Evolutionary conservation across 2,113 vertebrate species (phyloP), one percentile per base, ranked within the genome.

Genomic region (Centropus bengalensis): DNA sequence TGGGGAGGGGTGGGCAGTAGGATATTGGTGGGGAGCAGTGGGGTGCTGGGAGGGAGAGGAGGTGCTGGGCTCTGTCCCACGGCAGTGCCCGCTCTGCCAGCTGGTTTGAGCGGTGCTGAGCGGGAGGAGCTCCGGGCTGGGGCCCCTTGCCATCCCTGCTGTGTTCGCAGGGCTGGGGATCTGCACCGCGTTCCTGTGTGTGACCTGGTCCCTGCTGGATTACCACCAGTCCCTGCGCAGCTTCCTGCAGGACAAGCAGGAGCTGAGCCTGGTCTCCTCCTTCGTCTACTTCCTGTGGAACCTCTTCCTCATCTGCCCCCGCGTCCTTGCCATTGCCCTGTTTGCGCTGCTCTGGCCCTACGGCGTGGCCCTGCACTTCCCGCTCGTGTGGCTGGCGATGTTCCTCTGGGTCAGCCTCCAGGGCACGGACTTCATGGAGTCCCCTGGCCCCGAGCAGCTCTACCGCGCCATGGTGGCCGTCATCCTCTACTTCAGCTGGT

Each of bases 401-500:
- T 94, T 98, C 60, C 8, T 98, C 9, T 99, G 99, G 99, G 98
- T 97, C 10, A 98, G 97, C 91, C 92, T 94, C 21, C 99, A 99
- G 97, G 92, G 82, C 70, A 99, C 99, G 0, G 62, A 97, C 86
- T 99, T 99, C 70, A 99, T 99, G 99, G 98, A 98, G 22, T 98
- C 96, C 0, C 7, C 52, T 0, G n/a, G 63, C 1, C 97, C 98
- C 0, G 99, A 99, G 96, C 97, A 98, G 97, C 98, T 99, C 14
- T 99, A 99, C 97, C 98, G 98, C 27, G 98, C 97, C 69, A 83
- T 98, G 0, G 98, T 99, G 36, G 99, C 98, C 0, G 96, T 98
- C 55, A 98, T 99, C 71, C 99, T 99, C 92, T 99, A 99, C 95
- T 99, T 99, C 98, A 99, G 98, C 96, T 99, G 99, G 99, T 99